These are phyloP conservation scores for Epicauta chinensis DNA, from an alignment of 1,140 invertebrate genomes.

Conservation along the genomic window DNA sequence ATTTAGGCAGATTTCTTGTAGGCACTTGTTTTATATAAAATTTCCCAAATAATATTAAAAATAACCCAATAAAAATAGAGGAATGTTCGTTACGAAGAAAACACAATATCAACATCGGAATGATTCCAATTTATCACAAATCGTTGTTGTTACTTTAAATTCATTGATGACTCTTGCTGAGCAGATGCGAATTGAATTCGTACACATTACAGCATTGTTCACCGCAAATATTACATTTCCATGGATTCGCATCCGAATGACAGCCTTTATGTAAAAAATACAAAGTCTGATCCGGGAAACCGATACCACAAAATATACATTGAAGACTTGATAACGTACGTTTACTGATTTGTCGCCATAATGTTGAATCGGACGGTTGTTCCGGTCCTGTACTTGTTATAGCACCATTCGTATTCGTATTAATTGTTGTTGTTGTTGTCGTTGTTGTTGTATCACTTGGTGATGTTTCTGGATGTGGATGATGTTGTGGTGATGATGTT, in stretches of 20 bases:
- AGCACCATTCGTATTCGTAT: slow-evolving; percentile 48
- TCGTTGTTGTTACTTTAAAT: slow-evolving; percentile 1
- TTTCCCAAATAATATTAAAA: slow-evolving; percentile 7
- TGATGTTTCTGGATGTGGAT: slow-evolving; percentile 36
- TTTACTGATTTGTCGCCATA: slow-evolving; percentile 38
- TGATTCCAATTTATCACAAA: slow-evolving; percentile 12
- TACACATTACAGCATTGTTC: slow-evolving; percentile 89
- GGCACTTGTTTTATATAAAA: slow-evolving; percentile 5
- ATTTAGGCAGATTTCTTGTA: slow-evolving; percentile 8
- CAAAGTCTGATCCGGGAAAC: slow-evolving; percentile 90
- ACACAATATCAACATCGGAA: slow-evolving; percentile 1
- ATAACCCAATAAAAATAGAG: not conserved
- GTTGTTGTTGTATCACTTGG: slow-evolving; percentile 40
- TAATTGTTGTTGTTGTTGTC: slow-evolving; percentile 33
- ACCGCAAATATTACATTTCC: slow-evolving; percentile 97
- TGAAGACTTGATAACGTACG: slow-evolving; percentile 35
- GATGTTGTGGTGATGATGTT: slow-evolving; percentile 28
- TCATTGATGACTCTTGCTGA: slow-evolving; percentile 83
- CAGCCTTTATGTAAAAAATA: slow-evolving; percentile 97
- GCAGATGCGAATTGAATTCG: slow-evolving; percentile 93
- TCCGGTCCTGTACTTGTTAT: slow-evolving; percentile 58
- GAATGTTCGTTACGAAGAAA: slow-evolving; percentile 3
- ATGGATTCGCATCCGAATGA: slow-evolving; percentile 93
- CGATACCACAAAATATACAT: slow-evolving; percentile 86
- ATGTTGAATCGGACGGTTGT: slow-evolving; percentile 41